A percentile compares a stretch with the other conserved stretches of the same genome.
Conservation (phyloP, 2,888 invertebrate genomes). For the Coleophora flavipennella region DNA sequence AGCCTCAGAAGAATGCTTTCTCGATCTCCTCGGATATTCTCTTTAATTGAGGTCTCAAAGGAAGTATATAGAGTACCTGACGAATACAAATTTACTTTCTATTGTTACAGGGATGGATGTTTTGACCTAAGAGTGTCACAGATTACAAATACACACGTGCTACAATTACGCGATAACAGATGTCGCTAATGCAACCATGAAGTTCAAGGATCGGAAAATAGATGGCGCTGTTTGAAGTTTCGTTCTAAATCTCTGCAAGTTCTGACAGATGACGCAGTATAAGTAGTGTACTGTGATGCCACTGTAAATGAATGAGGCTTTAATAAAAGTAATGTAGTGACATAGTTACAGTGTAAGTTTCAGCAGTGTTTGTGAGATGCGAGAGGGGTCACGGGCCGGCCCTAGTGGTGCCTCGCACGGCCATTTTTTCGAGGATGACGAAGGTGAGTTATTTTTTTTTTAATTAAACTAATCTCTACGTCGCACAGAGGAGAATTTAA, state of each 20-base stretch:
- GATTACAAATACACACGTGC: not conserved
- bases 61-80: too few relatives aligned
- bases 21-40: too few relatives aligned
- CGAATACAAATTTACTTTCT: too few relatives aligned
- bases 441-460: conserved; percentile 47
- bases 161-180: not conserved
- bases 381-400: conserved; percentile 56
- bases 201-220: not conserved
- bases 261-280: not conserved
- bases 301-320: not conserved
- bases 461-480: too few relatives aligned
- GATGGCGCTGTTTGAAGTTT: conserved; percentile 3
- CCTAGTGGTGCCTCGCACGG: conserved; percentile 52
- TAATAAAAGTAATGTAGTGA: not conserved
- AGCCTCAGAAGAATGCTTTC: too few relatives aligned
- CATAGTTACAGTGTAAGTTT: too few relatives aligned
- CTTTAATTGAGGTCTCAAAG: too few relatives aligned
- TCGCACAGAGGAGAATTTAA: too few relatives aligned
- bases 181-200: conserved; percentile 2
- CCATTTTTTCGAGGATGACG: conserved; percentile 42
- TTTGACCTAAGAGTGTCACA: not conserved
- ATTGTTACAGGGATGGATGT: not conserved
- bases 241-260: not conserved
- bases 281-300: not conserved
- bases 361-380: conserved; percentile 47